A percentile compares a stretch with the other conserved stretches of the same genome.
Evolutionary conservation across 2,113 vertebrate genomes (phyloP).

Genomic region (Saimiri boliviensis): DNA sequence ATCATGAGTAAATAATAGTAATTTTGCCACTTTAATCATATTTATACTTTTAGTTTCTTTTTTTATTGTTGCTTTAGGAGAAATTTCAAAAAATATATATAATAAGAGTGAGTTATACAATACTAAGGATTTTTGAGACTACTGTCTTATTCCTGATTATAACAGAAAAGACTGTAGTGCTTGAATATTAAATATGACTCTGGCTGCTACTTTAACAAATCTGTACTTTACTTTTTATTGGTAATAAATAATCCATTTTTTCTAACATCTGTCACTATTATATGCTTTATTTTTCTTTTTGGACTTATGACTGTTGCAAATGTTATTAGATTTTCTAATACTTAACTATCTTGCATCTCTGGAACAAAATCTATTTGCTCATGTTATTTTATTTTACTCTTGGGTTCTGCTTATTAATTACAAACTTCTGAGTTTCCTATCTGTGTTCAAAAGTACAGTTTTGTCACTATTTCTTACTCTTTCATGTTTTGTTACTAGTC

Average conservation of each 20-base stretch:
- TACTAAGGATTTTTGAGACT: background rate
- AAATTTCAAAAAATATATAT: background rate
- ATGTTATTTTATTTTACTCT: background rate
- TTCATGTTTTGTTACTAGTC: background rate
- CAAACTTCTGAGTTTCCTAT: background rate
- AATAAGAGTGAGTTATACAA: background rate
- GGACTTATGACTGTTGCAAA: background rate
- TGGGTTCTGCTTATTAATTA: background rate
- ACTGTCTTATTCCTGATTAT: background rate
- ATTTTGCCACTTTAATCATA: background rate
- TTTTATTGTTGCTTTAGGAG: no score
- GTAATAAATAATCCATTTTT: background rate
- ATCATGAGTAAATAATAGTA: background rate
- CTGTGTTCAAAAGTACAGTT: background rate
- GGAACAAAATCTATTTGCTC: background rate
- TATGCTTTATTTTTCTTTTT: background rate
- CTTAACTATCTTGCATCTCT: background rate
- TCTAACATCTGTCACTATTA: background rate
- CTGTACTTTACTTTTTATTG: background rate
- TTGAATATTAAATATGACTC: background rate
- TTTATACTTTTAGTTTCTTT: background rate
- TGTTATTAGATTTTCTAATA: background rate
- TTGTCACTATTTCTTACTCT: background rate
- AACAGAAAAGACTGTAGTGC: background rate
- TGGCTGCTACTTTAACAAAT: background rate